Evolutionary conservation across 2,113 vertebrate species (phyloP), one percentile per base, ranked within the genome.

Genomic region (Pluvialis apricaria): DNA sequence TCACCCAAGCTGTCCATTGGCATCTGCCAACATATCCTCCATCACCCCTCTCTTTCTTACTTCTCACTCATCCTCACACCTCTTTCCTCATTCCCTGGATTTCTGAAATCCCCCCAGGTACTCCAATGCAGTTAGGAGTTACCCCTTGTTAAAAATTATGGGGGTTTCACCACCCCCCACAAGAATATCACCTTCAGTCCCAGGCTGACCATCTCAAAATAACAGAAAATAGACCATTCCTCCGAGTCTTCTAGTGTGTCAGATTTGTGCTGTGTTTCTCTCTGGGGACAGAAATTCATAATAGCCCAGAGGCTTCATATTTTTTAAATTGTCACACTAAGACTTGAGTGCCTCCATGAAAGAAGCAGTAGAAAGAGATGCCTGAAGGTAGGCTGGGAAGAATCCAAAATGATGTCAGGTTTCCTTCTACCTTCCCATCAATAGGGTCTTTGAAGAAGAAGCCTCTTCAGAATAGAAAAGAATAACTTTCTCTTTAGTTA

Each of bases 381-480:
- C 92, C 91, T 92, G 90, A 88, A 97, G 96, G 90, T 94, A 94
- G 85, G 75, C 77, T 97, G 87, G 94, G 93, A 96, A 95, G 96
- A 97, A 97, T 97, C 96, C 96, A 96, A 90, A 95, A 94, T 84
- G 76, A 97, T 92, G 88, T 93, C 93, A 97, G 87, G 84, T 96
- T 97, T 96, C 82, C 92, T 97, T 96, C 94, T 97, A 97, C 95
- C 95, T 96, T 96, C 87, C 76, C 95, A 94, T 96, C 94, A 92
- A 94, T 93, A 90, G 31, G 54, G 42, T 45, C 90, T 96, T 97
- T 95, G 94, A 92, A 96, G 96, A 92, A 92, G 71, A 4, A 90
- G 34, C 91, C 29, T 92, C 82, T 90, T 96, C 90, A 96, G 94
- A 90, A 68, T 88, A 91, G 49, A 60, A 90, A 92, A 94, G n/a